These are phyloP conservation scores for Halotydeus destructor DNA, from an alignment of 1,140 invertebrate species.

Conservation along the genomic window DNA sequence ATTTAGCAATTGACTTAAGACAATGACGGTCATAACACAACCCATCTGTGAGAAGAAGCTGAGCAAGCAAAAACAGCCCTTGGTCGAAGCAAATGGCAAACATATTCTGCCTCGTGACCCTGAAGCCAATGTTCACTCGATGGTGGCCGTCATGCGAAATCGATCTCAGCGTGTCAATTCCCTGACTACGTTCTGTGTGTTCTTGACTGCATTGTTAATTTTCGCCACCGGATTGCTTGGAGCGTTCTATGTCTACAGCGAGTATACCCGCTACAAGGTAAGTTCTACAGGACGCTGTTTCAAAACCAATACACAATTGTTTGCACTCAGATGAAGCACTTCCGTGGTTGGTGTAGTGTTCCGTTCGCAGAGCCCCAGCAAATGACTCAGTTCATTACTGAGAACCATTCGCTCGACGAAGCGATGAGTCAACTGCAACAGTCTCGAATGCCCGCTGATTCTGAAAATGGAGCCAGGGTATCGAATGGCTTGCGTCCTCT, in stretches of 20 bases:
- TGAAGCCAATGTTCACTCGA: no score
- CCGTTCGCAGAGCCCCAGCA: conserved; percentile 29
- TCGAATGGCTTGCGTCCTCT: not conserved
- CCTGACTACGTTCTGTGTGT: conserved; percentile 42
- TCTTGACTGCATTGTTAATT: conserved; percentile 44
- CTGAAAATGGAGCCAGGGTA: not conserved
- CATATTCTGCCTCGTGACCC: no score
- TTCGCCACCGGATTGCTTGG: conserved; percentile 49
- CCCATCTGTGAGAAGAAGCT: no score
- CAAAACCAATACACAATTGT: not conserved
- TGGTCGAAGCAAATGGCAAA: no score
- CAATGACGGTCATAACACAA: no score
- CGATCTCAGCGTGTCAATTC: conserved; percentile 33
- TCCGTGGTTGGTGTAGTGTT: conserved; percentile 42
- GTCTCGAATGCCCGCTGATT: not conserved
- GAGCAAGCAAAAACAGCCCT: no score
- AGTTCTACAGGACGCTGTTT: conserved; percentile 9
- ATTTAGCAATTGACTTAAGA: no score
- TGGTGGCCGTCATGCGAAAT: conserved; percentile 21
- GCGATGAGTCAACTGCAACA: not conserved
- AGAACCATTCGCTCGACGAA: not conserved
- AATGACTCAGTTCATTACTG: not conserved
- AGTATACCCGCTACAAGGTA: conserved; percentile 36
- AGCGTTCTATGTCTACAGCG: conserved; percentile 51
- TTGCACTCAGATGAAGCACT: conserved; percentile 29